Evolutionary conservation across 2,797 vertebrate genomes (phyloP).

Genomic region (Halcyon badia): DNA sequence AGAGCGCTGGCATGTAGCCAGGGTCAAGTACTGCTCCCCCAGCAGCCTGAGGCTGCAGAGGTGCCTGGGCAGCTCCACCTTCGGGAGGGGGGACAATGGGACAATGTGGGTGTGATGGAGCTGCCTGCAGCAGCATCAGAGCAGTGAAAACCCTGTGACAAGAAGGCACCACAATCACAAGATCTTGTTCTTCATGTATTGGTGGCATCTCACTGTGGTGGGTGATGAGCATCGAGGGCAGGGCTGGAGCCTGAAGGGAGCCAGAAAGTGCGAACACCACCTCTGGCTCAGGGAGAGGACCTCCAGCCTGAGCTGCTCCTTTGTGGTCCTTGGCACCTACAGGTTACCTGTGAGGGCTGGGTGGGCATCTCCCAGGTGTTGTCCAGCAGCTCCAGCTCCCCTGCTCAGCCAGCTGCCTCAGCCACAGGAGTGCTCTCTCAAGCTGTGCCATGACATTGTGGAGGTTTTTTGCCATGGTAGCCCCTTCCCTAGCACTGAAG

Average conservation of each 20-base stretch:
- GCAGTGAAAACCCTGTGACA: not conserved
- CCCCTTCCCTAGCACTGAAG: not conserved
- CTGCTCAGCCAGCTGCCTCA: not conserved
- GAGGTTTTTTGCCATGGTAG: not conserved
- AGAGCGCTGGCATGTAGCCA: not conserved
- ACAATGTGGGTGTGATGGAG: fast-evolving
- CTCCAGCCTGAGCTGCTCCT: not conserved
- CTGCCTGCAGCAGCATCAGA: fast-evolving
- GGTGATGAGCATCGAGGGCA: not conserved
- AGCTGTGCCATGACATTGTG: not conserved
- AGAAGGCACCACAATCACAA: not conserved
- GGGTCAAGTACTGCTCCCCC: not conserved
- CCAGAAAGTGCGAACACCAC: not conserved
- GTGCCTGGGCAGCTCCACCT: not conserved
- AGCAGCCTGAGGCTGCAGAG: not conserved
- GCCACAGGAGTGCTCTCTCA: not conserved
- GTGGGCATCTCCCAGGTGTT: not conserved
- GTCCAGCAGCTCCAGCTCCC: not conserved
- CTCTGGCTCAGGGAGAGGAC: not conserved
- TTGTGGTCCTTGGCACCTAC: not conserved
- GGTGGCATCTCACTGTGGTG: fast-evolving
- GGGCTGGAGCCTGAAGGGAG: not conserved
- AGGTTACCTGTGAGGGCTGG: not conserved
- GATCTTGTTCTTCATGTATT: not conserved
- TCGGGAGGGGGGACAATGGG: fast-evolving